Percentiles rank a stretch among this genome's conserved stretches.
Evolutionary conservation across 1,140 invertebrate species (phyloP).

Genomic region (silkworm (Bombyx mori)): ASM3026992v2 NC_085116.1:16223501-16224000

Average conservation of each 20-base stretch:
- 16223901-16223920: no score
- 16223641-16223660: background rate
- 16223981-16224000: no score
- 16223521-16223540: no score
- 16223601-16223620: no score
- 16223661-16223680: constrained; percentile 3
- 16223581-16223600: no score
- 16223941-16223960: no score
- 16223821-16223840: constrained; percentile 62
- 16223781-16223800: constrained; percentile 43
- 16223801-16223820: constrained; percentile 55
- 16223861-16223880: constrained; percentile 22
- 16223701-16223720: constrained; percentile 55
- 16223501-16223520: no score
- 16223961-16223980: no score
- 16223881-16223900: background rate
- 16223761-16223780: constrained; percentile 44
- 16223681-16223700: constrained; percentile 7
- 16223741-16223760: constrained; percentile 41
- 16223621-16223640: no score
- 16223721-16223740: constrained; percentile 47
- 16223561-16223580: no score
- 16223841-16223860: constrained; percentile 49
- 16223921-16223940: no score
- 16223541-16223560: no score